Conservation (phyloP, 2,797 vertebrate species). For the Coccyzus lansbergi region DNA sequence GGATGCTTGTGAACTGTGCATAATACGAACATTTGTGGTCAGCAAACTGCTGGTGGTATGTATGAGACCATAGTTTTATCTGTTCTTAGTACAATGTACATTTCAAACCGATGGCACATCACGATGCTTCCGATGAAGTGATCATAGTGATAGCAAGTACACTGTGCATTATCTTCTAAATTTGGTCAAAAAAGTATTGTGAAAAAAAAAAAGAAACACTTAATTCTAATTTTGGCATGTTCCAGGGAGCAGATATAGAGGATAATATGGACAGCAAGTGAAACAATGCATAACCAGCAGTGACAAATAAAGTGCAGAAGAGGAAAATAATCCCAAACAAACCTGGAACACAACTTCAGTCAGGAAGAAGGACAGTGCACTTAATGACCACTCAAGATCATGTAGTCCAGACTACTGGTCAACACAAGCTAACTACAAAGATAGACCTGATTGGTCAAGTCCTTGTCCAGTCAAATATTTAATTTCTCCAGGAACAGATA, state of each 20-base stretch:
- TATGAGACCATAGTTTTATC: neutral
- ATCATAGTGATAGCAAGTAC: neutral
- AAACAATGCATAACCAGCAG: neutral
- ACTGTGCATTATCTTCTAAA: neutral
- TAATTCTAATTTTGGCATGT: neutral
- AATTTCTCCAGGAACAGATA: neutral
- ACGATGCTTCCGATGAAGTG: neutral
- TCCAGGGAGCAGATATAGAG: neutral
- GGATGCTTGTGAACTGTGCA: neutral
- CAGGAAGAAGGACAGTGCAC: neutral
- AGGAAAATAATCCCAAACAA: neutral
- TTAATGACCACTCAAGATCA: neutral
- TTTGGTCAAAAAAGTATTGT: neutral
- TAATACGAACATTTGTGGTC: neutral
- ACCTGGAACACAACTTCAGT: neutral
- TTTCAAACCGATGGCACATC: neutral
- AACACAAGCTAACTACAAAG: neutral
- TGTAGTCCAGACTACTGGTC: neutral
- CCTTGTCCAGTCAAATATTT: neutral
- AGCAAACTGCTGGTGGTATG: neutral
- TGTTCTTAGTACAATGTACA: neutral
- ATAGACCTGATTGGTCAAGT: neutral
- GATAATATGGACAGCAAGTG: neutral
- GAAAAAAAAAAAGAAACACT: neutral
- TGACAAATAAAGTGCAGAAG: neutral